A percentile compares a stretch with the other conserved stretches of the same genome.
phyloP scores from a whole-genome alignment of 2,888 invertebrate species.

The Rotaria macrura region DNA sequence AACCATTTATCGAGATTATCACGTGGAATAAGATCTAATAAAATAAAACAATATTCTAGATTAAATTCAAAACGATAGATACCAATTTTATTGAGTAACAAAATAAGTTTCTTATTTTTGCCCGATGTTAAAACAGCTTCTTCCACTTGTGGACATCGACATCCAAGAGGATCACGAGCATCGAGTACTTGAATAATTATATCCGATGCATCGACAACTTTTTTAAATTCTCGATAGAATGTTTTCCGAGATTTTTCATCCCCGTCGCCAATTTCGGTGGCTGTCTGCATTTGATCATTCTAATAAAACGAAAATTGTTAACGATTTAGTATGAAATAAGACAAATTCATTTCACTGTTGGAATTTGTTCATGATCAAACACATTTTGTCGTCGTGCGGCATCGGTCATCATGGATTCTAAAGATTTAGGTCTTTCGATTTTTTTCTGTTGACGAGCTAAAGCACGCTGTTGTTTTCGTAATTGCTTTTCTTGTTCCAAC shows the following conservation, averaged over 20 bases:
- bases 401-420: neutral
- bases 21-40: constrained; percentile 72
- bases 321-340: no score
- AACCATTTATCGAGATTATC: constrained; percentile 81
- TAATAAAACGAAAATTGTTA: neutral
- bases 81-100: constrained; percentile 84
- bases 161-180: constrained; percentile 81
- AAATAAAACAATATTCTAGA: neutral
- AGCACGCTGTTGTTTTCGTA: neutral
- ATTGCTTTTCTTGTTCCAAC: neutral
- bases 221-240: constrained; percentile 33
- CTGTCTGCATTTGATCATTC: neutral
- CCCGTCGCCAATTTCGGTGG: neutral
- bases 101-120: constrained; percentile 73
- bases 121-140: constrained; percentile 65
- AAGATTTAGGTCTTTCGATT: neutral
- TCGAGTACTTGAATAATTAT: constrained; percentile 72
- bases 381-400: neutral
- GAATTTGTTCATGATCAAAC: neutral
- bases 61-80: no score
- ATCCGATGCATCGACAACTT: constrained; percentile 31
- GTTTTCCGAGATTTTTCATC: constrained; percentile 26
- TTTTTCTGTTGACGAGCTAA: neutral
- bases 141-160: constrained; percentile 71
- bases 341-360: neutral